A percentile compares a stretch with the other conserved stretches of the same genome.
These are phyloP conservation scores for Marisa cornuarietis DNA, from an alignment of 1,140 invertebrate species.

Conservation along the genomic window DNA sequence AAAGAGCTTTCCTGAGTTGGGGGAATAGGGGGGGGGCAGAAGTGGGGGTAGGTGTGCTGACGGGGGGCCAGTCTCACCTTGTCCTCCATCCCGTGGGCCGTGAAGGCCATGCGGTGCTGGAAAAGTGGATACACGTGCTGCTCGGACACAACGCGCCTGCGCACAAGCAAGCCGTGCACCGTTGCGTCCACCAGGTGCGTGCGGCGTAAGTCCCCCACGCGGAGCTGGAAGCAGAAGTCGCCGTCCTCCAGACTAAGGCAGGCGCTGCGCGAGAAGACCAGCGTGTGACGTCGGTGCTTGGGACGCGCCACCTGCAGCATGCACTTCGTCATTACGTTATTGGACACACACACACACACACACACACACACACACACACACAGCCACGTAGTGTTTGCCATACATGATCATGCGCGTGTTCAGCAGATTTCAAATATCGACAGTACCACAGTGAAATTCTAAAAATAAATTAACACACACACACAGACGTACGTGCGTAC, in stretches of 20 bases:
- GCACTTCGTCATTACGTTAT: too few species aligned
- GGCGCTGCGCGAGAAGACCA: conserved; percentile 58
- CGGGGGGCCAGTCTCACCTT: conserved; percentile 55
- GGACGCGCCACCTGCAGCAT: conserved; percentile 44
- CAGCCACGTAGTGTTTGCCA: too few species aligned
- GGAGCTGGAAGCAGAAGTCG: conserved; percentile 77
- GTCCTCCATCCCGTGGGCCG: conserved; percentile 83
- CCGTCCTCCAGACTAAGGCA: conserved; percentile 74
- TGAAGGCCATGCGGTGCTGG: conserved; percentile 64
- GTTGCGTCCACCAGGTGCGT: conserved; percentile 66
- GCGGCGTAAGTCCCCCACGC: conserved; percentile 62
- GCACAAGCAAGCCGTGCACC: conserved; percentile 72
- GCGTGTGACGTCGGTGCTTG: conserved; percentile 59
- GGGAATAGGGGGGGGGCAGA: too few species aligned
- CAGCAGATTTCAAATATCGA: too few species aligned
- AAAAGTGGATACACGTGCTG: conserved; percentile 53
- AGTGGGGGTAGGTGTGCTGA: too few species aligned
- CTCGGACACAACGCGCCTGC: conserved; percentile 51
- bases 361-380: too few species aligned
- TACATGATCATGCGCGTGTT: too few species aligned
- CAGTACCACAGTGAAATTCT: too few species aligned
- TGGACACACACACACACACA: too few species aligned
- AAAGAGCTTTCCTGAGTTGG: too few species aligned
- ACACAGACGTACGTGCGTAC: too few species aligned
- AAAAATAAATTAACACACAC: too few species aligned